These are phyloP conservation scores for Eristalinus sepulchralis DNA, from an alignment of 2,888 invertebrate species.

Conservation along the genomic window DNA sequence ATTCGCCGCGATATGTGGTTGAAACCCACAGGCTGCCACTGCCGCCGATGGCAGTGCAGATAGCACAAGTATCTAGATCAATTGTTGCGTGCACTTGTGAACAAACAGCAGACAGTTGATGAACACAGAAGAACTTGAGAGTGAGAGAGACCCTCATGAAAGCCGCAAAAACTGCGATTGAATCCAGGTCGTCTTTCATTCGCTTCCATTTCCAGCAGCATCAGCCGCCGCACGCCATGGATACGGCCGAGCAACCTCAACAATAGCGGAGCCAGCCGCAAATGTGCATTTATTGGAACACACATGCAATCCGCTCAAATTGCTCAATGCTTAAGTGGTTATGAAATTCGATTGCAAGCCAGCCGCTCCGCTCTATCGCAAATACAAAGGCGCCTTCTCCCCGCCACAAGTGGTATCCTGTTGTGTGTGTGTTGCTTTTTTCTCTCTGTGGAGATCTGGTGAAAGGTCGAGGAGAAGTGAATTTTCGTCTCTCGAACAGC, in stretches of 20 bases:
- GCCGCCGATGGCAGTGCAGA: neutral
- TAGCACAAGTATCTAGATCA: slow-evolving; percentile 52
- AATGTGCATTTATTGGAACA: slow-evolving; percentile 62
- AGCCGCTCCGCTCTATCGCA: neutral
- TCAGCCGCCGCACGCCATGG: slow-evolving; percentile 17
- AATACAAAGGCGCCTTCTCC: neutral
- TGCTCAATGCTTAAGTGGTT: slow-evolving; percentile 58
- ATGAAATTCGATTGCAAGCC: slow-evolving; percentile 55
- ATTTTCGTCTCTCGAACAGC: neutral
- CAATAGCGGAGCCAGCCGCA: slow-evolving; percentile 34
- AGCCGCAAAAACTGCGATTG: slow-evolving; percentile 49
- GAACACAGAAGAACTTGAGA: slow-evolving; percentile 24
- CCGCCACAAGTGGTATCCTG: neutral
- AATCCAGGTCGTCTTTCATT: slow-evolving; percentile 53
- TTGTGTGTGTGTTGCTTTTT: too few species aligned
- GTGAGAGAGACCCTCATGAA: neutral
- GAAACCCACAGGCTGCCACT: neutral
- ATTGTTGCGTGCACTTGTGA: slow-evolving; percentile 44
- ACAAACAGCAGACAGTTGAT: slow-evolving; percentile 28
- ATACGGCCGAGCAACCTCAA: slow-evolving; percentile 37
- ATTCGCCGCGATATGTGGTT: neutral
- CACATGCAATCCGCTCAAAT: slow-evolving; percentile 56
- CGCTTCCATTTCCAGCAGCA: slow-evolving; percentile 4
- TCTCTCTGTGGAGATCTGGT: slow-evolving; percentile 9
- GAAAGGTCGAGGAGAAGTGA: slow-evolving; percentile 35